Base-by-base conservation (phyloP, 1,140 invertebrate genomes). In the Megalopta genalis region DNA sequence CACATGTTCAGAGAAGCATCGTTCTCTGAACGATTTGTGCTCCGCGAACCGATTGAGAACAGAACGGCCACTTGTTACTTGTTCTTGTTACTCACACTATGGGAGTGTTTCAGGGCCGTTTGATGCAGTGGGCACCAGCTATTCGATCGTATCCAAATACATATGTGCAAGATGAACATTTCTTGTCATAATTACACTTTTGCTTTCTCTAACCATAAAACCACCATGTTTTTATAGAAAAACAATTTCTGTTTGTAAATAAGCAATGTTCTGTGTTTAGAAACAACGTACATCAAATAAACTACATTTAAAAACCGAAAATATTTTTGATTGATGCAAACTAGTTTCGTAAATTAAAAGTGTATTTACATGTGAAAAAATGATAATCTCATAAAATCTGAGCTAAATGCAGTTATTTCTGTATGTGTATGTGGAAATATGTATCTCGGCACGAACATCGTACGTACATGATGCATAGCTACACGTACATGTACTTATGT, bases 11-110 rank as follows among this genome's bases (percentile, higher is more conserved):
- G 59, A 76, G 70, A 71, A 80, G 63, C 63, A 59, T 27, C 37
- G 49, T 65, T 66, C 75, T 46, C 23, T 52, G 82, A 87, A 74
- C 83, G 81, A 85, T 87, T 87, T 81, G 89, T 83, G 81, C 77
- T 84, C 81, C 85, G 89, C 87, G 78, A 83, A 87, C 70, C 82
- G 80, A 88, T 91, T 83, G 81, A 84, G 78, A 86, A 83, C 80
- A 64, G 49, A 76, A 81, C 79, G 80, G 88, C 86, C 88, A 91
- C 90, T 91, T 91, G 90, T 90, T 90, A 88, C 88, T 32, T 32
- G 32, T 90, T n/a, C 89, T 91, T 91, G 90, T 90, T 90, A 88
- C 87, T 52, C 76, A 69, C 66, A 74, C 69, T 70, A 64, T 66
- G 32, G 57, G 66, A 77, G n/a, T 42, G 32, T 57, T 57, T 57